Evolutionary conservation across 1,140 invertebrate genomes (phyloP).

Genomic region (Plectrocnemia conspersa): DNA sequence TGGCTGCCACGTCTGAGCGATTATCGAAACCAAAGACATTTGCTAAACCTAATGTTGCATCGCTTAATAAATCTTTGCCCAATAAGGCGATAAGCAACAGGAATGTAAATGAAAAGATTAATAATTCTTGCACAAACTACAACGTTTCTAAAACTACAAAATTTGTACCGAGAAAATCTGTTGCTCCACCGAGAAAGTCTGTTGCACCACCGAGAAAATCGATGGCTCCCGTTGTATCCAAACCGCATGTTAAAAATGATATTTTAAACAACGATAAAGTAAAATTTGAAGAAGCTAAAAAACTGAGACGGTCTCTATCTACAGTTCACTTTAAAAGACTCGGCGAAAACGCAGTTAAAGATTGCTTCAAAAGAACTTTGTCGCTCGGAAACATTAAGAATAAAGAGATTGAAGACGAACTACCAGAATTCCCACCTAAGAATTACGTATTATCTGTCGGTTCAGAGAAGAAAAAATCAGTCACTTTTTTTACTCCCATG

Average conservation of each 20-base stretch:
- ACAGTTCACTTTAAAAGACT: conserved; percentile 48
- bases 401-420: conserved; percentile 43
- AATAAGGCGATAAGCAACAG: too few relatives aligned
- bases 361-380: conserved; percentile 46
- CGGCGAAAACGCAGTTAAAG: conserved; percentile 40
- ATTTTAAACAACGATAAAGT: neutral
- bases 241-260: neutral
- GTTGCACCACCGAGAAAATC: neutral
- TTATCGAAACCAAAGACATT: neutral
- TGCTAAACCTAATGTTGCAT: neutral
- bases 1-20: neutral
- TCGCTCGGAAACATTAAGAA: conserved; percentile 45
- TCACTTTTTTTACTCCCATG: conserved; percentile 44
- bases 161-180: neutral
- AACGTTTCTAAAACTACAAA: neutral
- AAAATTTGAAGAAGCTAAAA: neutral
- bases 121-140: neutral
- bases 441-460: conserved; percentile 39
- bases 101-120: neutral
- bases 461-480: conserved; percentile 45
- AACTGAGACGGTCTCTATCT: conserved; percentile 42
- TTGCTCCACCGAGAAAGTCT: neutral
- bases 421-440: conserved; percentile 34
- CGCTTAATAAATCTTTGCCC: too few relatives aligned
- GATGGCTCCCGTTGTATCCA: neutral